Evolutionary conservation across 2,888 invertebrate genomes (phyloP).

Genomic region (Conomelus anceps): DNA sequence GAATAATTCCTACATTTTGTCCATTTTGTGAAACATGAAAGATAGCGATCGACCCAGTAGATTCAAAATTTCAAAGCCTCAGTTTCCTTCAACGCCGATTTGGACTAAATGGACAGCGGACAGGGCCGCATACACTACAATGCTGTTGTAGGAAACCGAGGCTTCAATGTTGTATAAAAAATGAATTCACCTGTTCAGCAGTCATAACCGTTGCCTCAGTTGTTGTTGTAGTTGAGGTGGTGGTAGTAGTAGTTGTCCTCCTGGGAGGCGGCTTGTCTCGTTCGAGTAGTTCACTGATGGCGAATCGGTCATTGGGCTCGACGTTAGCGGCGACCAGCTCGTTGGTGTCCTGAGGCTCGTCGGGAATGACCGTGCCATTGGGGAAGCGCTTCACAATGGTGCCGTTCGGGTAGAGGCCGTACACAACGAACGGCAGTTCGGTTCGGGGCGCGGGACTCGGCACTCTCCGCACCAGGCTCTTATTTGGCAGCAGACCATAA

Average conservation of each 20-base stretch:
- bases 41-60: no score
- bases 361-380: constrained; percentile 70
- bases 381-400: constrained; percentile 72
- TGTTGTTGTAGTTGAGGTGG: constrained; percentile 17
- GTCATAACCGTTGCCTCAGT: not conserved
- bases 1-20: no score
- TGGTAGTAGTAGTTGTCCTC: constrained; percentile 14
- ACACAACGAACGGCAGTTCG: constrained; percentile 65
- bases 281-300: constrained; percentile 30
- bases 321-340: constrained; percentile 31
- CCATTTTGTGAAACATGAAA: no score
- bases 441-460: constrained; percentile 59
- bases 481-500: constrained; percentile 70
- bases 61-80: no score
- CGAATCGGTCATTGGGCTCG: constrained; percentile 27
- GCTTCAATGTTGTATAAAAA: no score
- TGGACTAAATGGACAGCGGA: no score
- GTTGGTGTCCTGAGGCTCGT: constrained; percentile 38
- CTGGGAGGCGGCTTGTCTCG: constrained; percentile 27
- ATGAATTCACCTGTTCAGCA: not conserved
- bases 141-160: no score
- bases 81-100: no score
- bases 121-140: no score
- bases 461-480: constrained; percentile 69
- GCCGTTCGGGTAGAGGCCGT: constrained; percentile 70